Evolutionary conservation across 2,888 invertebrate genomes (phyloP).

Genomic region (Melipona beecheii): DNA sequence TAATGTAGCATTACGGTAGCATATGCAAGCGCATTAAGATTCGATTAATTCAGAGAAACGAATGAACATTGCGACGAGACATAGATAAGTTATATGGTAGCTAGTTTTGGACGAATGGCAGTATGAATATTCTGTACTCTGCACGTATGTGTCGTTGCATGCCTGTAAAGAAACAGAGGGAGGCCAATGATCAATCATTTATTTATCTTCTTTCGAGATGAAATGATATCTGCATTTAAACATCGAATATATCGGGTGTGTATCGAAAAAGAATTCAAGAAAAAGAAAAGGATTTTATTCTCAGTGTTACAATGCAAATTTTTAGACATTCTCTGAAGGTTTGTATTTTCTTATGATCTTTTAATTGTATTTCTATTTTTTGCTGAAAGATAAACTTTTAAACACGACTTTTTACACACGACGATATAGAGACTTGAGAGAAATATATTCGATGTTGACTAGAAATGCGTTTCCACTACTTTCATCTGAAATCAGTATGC

Average conservation of each 20-base stretch:
- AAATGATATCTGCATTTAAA: conserved; percentile 34
- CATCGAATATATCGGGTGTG: conserved; percentile 29
- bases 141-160: conserved; percentile 59
- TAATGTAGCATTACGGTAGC: conserved; percentile 53
- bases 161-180: conserved; percentile 43
- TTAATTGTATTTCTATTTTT: background rate
- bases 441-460: conserved; percentile 20
- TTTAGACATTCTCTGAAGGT: background rate
- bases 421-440: background rate
- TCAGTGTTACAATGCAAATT: background rate
- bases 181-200: conserved; percentile 42
- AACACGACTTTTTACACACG: background rate
- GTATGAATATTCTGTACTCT: conserved; percentile 59
- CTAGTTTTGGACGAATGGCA: conserved; percentile 54
- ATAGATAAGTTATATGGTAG: conserved; percentile 50
- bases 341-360: background rate
- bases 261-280: background rate
- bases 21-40: conserved; percentile 54
- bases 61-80: conserved; percentile 35
- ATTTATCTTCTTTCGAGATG: conserved; percentile 45
- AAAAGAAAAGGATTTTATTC: background rate
- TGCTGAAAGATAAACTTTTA: background rate
- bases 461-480: conserved; percentile 38
- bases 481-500: conserved; percentile 44
- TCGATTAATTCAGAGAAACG: conserved; percentile 44